Evolutionary conservation across 2,888 invertebrate species (phyloP).

Genomic region (Chrysomela aeneicollis): DNA sequence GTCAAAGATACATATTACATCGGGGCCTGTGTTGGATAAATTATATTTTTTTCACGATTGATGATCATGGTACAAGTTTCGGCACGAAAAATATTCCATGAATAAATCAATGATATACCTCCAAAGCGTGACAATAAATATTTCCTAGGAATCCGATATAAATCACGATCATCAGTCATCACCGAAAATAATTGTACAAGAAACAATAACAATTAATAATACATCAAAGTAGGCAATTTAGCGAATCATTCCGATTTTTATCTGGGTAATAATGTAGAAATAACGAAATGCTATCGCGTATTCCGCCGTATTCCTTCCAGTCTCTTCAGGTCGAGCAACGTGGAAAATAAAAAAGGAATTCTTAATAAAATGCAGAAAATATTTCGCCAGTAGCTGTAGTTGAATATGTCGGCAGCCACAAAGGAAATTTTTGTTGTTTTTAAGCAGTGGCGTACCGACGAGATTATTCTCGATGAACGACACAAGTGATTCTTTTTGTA

Average conservation of each 20-base stretch:
- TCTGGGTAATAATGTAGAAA: conserved; percentile 28
- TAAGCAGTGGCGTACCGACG: conserved; percentile 28
- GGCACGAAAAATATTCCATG: too few relatives aligned
- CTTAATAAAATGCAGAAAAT: conserved; percentile 44
- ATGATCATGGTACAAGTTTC: too few relatives aligned
- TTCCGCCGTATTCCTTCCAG: background rate
- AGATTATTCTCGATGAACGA: background rate
- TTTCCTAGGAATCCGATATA: background rate
- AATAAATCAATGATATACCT: background rate
- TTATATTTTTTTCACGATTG: too few relatives aligned
- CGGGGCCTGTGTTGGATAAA: too few relatives aligned
- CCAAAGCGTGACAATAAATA: background rate
- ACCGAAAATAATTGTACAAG: conserved; percentile 31
- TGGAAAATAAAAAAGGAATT: conserved; percentile 31
- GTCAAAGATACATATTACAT: too few relatives aligned
- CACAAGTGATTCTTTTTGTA: background rate
- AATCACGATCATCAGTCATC: conserved; percentile 20
- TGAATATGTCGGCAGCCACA: conserved; percentile 49
- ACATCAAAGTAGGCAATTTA: conserved; percentile 32
- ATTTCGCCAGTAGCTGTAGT: conserved; percentile 51
- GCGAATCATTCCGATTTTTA: conserved; percentile 38
- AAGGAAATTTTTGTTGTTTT: conserved; percentile 40
- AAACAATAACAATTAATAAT: conserved; percentile 42
- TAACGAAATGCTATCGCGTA: conserved; percentile 25
- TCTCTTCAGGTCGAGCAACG: conserved; percentile 10